Percentiles rank a stretch among this genome's conserved stretches.
Conservation (phyloP, 1,140 invertebrate genomes). For the Eurosta solidaginis region DNA sequence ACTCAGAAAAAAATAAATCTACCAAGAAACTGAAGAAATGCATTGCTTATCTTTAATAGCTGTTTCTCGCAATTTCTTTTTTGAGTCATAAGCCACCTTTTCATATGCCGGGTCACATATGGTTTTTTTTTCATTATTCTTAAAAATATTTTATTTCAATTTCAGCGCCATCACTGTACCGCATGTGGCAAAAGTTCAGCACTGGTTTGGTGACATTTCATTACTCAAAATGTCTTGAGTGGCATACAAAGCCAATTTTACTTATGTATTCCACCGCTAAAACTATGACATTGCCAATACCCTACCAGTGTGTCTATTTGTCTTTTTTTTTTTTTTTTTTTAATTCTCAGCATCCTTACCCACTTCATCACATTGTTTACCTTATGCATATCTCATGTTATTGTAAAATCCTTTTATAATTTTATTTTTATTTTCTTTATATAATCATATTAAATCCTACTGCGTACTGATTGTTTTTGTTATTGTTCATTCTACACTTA, state of each 20-base stretch:
- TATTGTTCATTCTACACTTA: not conserved
- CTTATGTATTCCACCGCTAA: not conserved
- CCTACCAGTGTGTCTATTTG: not conserved
- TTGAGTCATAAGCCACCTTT: no score
- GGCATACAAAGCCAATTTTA: slow-evolving; percentile 3
- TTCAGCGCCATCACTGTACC: not conserved
- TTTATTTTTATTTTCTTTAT: not conserved
- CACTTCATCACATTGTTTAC: not conserved
- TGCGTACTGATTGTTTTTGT: not conserved
- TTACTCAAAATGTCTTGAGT: not conserved
- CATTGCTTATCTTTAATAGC: no score
- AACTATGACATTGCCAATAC: not conserved
- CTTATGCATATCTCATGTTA: not conserved
- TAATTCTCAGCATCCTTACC: not conserved
- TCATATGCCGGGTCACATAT: no score
- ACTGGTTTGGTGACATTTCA: not conserved
- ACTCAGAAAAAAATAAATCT: no score
- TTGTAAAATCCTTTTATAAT: not conserved
- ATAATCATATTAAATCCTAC: not conserved
- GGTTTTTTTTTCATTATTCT: no score
- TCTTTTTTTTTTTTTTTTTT: not conserved
- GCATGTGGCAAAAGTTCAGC: not conserved
- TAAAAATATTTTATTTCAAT: no score
- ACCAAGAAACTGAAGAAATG: no score
- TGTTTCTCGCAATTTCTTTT: no score